Percentiles rank a stretch among this genome's conserved stretches.
Conservation (phyloP, 2,797 vertebrate species). For the Peromyscus eremicus region DNA sequence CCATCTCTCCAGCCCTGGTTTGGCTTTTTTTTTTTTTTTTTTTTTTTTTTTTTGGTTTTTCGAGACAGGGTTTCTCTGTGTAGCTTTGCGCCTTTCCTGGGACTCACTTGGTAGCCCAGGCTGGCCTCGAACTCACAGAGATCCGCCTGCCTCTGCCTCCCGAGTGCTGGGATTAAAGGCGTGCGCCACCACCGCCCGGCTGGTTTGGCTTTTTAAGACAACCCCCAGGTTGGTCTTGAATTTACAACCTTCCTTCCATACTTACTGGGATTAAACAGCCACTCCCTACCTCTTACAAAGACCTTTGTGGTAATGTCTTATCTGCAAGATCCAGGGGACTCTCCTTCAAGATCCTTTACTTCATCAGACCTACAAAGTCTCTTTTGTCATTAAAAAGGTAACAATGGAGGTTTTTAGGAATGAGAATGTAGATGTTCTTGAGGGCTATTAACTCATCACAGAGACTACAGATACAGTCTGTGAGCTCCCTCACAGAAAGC, state of each 20-base stretch:
- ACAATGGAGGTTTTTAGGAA: not conserved
- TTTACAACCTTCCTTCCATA: not conserved
- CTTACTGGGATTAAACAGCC: not conserved
- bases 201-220: not conserved
- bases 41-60: no score
- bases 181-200: no score
- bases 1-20: no score
- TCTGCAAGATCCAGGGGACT: not conserved
- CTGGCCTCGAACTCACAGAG: no score
- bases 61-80: no score
- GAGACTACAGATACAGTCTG: not conserved
- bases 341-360: not conserved
- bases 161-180: no score
- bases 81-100: no score
- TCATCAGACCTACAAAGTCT: not conserved
- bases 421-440: not conserved
- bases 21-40: no score
- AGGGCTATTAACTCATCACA: not conserved
- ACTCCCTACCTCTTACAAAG: not conserved
- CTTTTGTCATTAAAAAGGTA: not conserved
- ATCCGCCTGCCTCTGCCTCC: no score
- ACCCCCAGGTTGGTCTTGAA: not conserved
- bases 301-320: not conserved
- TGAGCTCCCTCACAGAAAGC: not conserved
- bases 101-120: no score